A percentile compares a stretch with the other conserved stretches of the same genome.
Evolutionary conservation across 2,797 vertebrate genomes (phyloP).

Genomic region (Oreochromis mossambicus): DNA sequence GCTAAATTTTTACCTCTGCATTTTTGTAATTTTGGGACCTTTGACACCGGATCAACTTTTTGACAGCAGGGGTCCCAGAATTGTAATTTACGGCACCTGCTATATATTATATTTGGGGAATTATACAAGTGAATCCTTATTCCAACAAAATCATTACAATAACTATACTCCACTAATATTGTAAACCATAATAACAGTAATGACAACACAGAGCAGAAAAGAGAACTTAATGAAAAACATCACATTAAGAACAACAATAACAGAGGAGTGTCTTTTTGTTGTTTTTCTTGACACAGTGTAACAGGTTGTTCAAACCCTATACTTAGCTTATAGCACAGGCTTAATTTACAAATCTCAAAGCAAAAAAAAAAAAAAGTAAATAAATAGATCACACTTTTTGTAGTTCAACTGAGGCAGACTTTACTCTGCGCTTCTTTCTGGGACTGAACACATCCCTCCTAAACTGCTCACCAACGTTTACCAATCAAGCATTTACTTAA

Average conservation of each 20-base stretch:
- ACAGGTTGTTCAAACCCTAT: constrained; percentile 44
- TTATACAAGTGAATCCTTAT: background rate
- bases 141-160: constrained; percentile 36
- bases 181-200: constrained; percentile 31
- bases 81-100: background rate
- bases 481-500: background rate
- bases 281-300: constrained; percentile 60
- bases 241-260: constrained; percentile 41
- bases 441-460: background rate
- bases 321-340: constrained; percentile 43
- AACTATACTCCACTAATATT: constrained; percentile 38
- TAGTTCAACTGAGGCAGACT: background rate
- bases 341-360: constrained; percentile 46
- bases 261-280: constrained; percentile 39
- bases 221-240: constrained; percentile 38
- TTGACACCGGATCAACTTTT: background rate
- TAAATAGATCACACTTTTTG: background rate
- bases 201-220: constrained; percentile 6
- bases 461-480: background rate
- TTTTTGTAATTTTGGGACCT: constrained; percentile 10
- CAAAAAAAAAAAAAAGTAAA: background rate
- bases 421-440: background rate
- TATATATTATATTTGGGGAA: background rate
- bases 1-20: background rate
- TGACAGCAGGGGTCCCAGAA: background rate